Base-by-base conservation (phyloP, 1,140 invertebrate species). In the Drosophila insularis region DNA sequence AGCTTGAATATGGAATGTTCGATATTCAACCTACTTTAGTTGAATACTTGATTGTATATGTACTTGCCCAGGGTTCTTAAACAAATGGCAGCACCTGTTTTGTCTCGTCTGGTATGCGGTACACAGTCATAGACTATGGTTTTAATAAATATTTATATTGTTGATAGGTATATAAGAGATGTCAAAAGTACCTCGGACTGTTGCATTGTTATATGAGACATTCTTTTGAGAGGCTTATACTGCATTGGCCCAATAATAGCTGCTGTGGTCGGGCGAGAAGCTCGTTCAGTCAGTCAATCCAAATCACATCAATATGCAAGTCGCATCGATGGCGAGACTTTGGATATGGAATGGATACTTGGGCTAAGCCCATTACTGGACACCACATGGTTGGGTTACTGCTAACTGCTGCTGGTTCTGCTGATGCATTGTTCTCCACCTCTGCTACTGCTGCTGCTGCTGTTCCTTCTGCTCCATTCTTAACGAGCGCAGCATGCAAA, bases 291-390 rank as follows among this genome's bases (percentile, higher is more conserved):
- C 43, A 50, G 17, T 21, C 43, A 23, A 60, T 39, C 11, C 17
- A 40, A 32, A 39, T 14, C 17, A n/a, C 21, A 86, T 86, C 78
- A 86, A 87, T 87, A 86, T 86, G 81, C 81, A 81, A 68, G 63
- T 63, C 78, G 56, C 71, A 55, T 31, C 74, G 50, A 54, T 62
- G 67, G 17, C 63, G 60, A 72, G 68, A 64, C 80, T 74, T 82
- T 60, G 79, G 70, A 43, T 19, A 54, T 64, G 35, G 5, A 68
- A 54, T 54, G 69, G 67, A 61, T n/a, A 63, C 58, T 78, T 80
- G 81, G 74, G 82, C 81, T 86, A 66, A 81, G 82, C 82, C 82
- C 81, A 86, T 86, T 87, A 86, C 75, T 87, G 81, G 82, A 72
- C 82, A 87, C 71, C 82, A 81, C 43, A 50, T 50, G 43, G 71